phyloP scores from a whole-genome alignment of 2,888 invertebrate genomes.

The Tenthredo scrophulariae region DNA sequence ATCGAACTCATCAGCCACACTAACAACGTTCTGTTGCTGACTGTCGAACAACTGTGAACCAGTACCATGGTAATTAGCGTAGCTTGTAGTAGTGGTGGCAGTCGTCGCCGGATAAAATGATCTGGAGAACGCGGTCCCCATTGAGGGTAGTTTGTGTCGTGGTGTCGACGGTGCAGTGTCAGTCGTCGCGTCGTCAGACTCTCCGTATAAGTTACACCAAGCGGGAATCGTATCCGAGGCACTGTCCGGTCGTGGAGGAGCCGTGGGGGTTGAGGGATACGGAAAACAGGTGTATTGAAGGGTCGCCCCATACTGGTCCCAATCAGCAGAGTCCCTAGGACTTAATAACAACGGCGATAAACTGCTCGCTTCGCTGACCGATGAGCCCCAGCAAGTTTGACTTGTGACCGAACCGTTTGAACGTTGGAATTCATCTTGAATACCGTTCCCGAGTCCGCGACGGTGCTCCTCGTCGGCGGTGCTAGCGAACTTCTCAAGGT shows the following conservation, averaged over 20 bases:
- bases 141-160: conserved; percentile 67
- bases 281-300: conserved; percentile 68
- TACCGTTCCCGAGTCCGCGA: conserved; percentile 42
- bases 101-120: conserved; percentile 69
- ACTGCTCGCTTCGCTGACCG: conserved; percentile 60
- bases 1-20: conserved; percentile 71
- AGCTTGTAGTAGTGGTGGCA: conserved; percentile 58
- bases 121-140: conserved; percentile 71
- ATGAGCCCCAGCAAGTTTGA: conserved; percentile 65
- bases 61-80: conserved; percentile 57
- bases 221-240: conserved; percentile 69
- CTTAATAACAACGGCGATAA: conserved; percentile 60
- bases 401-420: conserved; percentile 58
- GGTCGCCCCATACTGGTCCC: conserved; percentile 68
- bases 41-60: conserved; percentile 54
- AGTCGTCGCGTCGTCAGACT: conserved; percentile 58
- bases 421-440: conserved; percentile 60
- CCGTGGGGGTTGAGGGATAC: conserved; percentile 50
- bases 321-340: conserved; percentile 64
- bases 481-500: conserved; percentile 66
- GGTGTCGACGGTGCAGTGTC: conserved; percentile 47
- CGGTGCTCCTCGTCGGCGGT: conserved; percentile 61
- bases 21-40: conserved; percentile 55
- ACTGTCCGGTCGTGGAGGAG: conserved; percentile 66
- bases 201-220: conserved; percentile 64